Evolutionary conservation across 1,140 invertebrate species (phyloP), one percentile per base, ranked within the genome.

Genomic region (Acyrthosiphon pisum): DNA sequence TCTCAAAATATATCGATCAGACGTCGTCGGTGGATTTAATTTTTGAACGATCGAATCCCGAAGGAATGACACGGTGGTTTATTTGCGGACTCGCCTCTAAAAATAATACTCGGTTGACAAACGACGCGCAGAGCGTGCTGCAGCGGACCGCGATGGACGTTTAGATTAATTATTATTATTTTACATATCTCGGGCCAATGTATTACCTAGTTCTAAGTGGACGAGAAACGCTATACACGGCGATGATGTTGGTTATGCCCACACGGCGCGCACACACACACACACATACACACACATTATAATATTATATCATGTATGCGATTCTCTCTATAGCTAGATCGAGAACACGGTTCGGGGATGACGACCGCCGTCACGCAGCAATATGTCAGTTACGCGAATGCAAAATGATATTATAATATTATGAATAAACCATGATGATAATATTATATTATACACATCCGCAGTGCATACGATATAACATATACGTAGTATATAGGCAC

Each of bases 141-240:
- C 60, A 76, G 60, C n/a, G 60, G 60, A 76, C 60, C 60, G 56
- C 56, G 60, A 76, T 76, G 60, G 60, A 76, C 60, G n/a, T 76
- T 76, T 76, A 76, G 60, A 76, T 76, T 76, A 76, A 76, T 76
- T 76, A 76, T 53, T 53, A 53, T 76, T 76, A 76, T 76, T 76
- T 76, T n/a, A 76, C n/a, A 76, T n/a, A n/a, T 76, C 60, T n/a
- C n/a, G 60, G 60, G 60, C 60, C 60, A 76, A 76, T 76, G n/a
- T 68, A 60, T 53, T 68, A n/a, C 30, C 60, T 76, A n/a, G 60
- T 76, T n/a, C n/a, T 76, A 18, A 76, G n/a, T 14, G 60, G 30
- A n/a, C 60, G n/a, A n/a, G 11, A 76, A 76, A 76, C 30, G 60
- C 11, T n/a, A 68, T 14, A n/a, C 60, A 20, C 26, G 9, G 56